Evolutionary conservation across 2,888 invertebrate genomes (phyloP), one percentile per base, ranked within the genome.

Genomic region (Sthenelais limicola): DNA sequence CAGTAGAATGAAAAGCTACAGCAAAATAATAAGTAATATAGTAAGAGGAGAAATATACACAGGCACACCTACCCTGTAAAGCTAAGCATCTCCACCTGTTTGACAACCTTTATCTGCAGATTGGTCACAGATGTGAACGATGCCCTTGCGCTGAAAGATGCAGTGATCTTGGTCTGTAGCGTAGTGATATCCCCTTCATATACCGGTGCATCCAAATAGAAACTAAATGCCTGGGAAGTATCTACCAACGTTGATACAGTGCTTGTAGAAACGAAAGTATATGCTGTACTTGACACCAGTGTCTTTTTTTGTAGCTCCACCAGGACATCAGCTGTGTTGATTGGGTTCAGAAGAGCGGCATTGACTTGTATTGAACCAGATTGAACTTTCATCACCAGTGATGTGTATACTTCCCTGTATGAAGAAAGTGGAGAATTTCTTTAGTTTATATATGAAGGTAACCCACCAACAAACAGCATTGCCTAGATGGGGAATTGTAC

Each of bases 121-220:
- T 38, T 21, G 26, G 21, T n/a, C 7, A 35, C 15, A 3, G 15
- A 15, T 1, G 7, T 38, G 24, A 62, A 62, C 21, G 35, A 21
- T 3, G 38, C n/a, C 1, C 62, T 24, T 4, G 62, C 24, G 24
- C 26, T 38, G 3, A 62, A 18, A 15, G 38, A 26, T 21, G 35
- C 5, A 21, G 38, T 33, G 5, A 62, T 7, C 1, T 38, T 18
- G 21, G 38, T 3, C 38, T 62, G 38, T 24, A 62, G 24, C 1
- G 38, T 38, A 21, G n/a, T 38, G 38, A 62, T 24, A 21, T 62
- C 62, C 1, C 21, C 2, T 15, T 26, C 28, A 9, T 26, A 7
- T 2, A 62, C 62, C 1, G 38, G 24, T 21, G 24, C 62, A n/a
- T 62, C 62, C 62, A 62, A 2, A 2, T 21, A 24, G 62, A 62